These are phyloP conservation scores for Epirrhoe tristata DNA, from an alignment of 2,888 invertebrate species.

Conservation along the genomic window DNA sequence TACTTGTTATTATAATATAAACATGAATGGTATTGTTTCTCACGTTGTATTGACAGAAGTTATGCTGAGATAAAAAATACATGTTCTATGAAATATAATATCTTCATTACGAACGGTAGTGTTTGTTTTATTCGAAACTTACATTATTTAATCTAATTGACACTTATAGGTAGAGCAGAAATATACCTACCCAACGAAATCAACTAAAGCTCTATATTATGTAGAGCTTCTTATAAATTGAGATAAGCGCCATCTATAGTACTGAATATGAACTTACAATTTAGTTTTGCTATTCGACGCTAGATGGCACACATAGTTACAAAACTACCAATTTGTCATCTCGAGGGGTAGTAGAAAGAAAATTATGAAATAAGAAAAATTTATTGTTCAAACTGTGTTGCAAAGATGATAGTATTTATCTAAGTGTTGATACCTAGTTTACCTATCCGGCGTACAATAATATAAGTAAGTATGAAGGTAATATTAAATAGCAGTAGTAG, in stretches of 20 bases:
- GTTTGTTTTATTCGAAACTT: slow-evolving; percentile 58
- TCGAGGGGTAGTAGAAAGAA: background rate
- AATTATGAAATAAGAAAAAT: too few relatives aligned
- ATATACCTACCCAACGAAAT: background rate
- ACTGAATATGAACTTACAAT: slow-evolving; percentile 25
- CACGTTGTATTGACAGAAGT: slow-evolving; percentile 80
- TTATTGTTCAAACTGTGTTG: too few relatives aligned
- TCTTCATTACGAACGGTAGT: slow-evolving; percentile 77
- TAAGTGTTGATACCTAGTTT: too few relatives aligned
- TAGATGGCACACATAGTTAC: slow-evolving; percentile 26
- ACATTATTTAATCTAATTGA: background rate
- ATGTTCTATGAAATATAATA: slow-evolving; percentile 85
- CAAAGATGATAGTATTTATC: too few relatives aligned
- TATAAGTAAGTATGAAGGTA: too few relatives aligned
- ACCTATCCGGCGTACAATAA: too few relatives aligned
- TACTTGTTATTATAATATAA: slow-evolving; percentile 75
- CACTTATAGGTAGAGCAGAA: background rate
- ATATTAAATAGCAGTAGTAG: too few relatives aligned
- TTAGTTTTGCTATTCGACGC: slow-evolving; percentile 33
- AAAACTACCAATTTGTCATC: background rate
- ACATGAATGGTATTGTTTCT: slow-evolving; percentile 79
- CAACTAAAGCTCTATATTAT: background rate
- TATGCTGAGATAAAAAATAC: slow-evolving; percentile 80
- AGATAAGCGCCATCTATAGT: slow-evolving; percentile 45
- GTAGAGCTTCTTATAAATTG: slow-evolving; percentile 1